Evolutionary conservation across 2,888 invertebrate species (phyloP).

Genomic region (Lycia hirtaria): DNA sequence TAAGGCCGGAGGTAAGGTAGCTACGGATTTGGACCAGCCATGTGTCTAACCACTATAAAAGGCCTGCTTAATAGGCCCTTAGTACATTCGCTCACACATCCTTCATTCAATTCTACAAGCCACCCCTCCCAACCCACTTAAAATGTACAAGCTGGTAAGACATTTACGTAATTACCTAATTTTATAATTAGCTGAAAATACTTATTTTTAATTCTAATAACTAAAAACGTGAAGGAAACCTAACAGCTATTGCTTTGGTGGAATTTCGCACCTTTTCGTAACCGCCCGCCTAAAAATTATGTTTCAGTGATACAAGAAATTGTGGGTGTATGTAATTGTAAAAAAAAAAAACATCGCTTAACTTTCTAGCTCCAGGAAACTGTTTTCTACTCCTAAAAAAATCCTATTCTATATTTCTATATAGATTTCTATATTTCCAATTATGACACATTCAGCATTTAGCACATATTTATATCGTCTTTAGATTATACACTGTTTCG

Average conservation of each 20-base stretch:
- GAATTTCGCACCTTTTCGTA: too few species aligned
- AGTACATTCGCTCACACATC: constrained; percentile 76
- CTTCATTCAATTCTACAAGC: constrained; percentile 61
- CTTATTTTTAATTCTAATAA: background rate
- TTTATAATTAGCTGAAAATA: constrained; percentile 12
- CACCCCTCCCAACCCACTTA: constrained; percentile 62
- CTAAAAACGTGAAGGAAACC: background rate
- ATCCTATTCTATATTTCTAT: too few species aligned
- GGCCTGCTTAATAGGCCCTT: constrained; percentile 56
- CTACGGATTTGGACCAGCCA: constrained; percentile 73
- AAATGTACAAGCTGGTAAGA: constrained; percentile 88
- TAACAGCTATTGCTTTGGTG: background rate
- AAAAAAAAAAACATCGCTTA: too few species aligned
- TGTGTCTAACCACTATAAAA: constrained; percentile 78
- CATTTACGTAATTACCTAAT: constrained; percentile 6
- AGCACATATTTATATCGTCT: too few species aligned
- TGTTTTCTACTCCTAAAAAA: too few species aligned
- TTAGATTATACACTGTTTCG: too few species aligned
- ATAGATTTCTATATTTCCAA: too few species aligned
- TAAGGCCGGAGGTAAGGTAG: constrained; percentile 72
- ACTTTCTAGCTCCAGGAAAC: too few species aligned
- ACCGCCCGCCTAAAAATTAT: too few species aligned
- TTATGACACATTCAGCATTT: too few species aligned
- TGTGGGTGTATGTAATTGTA: too few species aligned
- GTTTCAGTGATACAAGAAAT: too few species aligned